Evolutionary conservation across 2,888 invertebrate species (phyloP).

Genomic region (Himalopsyche japonica): DNA sequence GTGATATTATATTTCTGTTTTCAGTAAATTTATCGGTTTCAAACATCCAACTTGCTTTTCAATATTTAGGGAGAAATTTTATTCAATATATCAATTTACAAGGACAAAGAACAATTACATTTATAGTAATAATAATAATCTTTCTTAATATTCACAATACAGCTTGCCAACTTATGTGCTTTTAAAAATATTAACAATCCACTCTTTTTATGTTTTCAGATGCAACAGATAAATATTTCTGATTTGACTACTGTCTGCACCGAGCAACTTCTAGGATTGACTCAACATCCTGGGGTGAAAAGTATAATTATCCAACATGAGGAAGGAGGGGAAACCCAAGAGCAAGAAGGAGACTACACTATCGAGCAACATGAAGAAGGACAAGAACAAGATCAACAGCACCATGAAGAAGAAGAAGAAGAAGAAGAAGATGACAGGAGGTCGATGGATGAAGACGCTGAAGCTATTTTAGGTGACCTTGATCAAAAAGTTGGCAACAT

Average conservation of each 20-base stretch:
- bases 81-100: too few species aligned
- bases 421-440: background rate
- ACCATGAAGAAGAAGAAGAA: slow-evolving; percentile 4
- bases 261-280: slow-evolving; percentile 31
- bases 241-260: slow-evolving; percentile 34
- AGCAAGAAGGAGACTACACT: background rate
- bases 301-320: background rate
- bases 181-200: background rate
- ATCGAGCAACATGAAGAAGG: slow-evolving; percentile 1
- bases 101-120: too few species aligned
- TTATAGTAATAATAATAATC: too few species aligned
- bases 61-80: too few species aligned
- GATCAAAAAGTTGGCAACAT: background rate
- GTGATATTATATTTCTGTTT: too few species aligned
- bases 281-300: background rate
- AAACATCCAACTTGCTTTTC: too few species aligned
- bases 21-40: too few species aligned
- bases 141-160: too few species aligned
- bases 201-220: slow-evolving; percentile 1
- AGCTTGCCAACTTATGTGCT: too few species aligned
- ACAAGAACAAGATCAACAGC: background rate
- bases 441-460: background rate
- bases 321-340: background rate
- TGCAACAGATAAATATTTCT: slow-evolving; percentile 30
- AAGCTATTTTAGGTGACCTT: background rate